Evolutionary conservation across 2,113 vertebrate genomes (phyloP), one percentile per base, ranked within the genome.

Genomic region (Rhinoptilus africanus): DNA sequence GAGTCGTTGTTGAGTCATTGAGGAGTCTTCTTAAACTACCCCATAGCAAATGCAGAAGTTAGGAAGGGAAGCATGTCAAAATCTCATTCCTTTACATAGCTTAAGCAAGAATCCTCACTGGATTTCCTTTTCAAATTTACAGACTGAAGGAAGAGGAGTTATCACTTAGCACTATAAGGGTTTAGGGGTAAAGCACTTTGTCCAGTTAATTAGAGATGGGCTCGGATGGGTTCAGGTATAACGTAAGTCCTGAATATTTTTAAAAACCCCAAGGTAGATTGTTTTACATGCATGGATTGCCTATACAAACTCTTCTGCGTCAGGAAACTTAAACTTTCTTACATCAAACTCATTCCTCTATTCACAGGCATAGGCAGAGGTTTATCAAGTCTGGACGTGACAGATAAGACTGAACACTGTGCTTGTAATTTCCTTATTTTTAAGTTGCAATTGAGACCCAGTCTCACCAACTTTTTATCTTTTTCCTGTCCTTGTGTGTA

Each of bases 381-480:
- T 76, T 89, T 92, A 90, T 59, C 3, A 8, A 83, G 57, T 57
- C 78, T 92, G 87, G 43, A 93, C 79, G 8, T 60, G 59, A 88
- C 50, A 93, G 84, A 89, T 94, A 95, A 96, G 57, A 71, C 41
- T 48, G 41, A 9, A 81, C 35, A 39, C 12, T 67, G 14, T 35
- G 76, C 35, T 81, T 64, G 16, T 28, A 89, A 92, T 96, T 94
- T 96, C 63, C 63, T 57, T 86, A 85, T 79, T 93, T 93, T 77
- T 51, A 77, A 77, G 59, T 80, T 83, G 59, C 50, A 80, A 28
- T 45, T 47, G 79, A 86, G 51, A 77, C 54, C 47, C 28, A 6
- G 12, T 41, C 30, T 85, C 56, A 91, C 16, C 35, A 82, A 32
- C 51, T 59, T 87, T 85, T 73, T 66, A 85, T 83, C 41, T 76